Evolutionary conservation across 1,140 invertebrate species (phyloP), one percentile per base, ranked within the genome.

Genomic region (Drosophila ficusphila): DNA sequence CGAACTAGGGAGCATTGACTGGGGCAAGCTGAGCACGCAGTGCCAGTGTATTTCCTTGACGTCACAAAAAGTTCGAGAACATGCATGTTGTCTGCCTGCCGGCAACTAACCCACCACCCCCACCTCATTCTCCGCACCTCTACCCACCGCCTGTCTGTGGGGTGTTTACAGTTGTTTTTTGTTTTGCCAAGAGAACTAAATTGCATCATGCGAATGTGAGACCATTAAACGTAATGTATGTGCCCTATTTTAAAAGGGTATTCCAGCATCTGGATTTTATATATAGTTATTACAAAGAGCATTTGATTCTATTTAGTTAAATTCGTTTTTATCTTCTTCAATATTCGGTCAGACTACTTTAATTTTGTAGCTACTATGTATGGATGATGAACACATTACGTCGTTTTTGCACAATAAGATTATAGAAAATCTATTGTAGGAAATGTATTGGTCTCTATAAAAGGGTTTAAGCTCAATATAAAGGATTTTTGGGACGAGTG

Each of bases 81-180:
- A 34, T 61, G 39, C 60, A 64, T 64, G 56, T 18, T 19, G 39
- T 36, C 54, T 27, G 53, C 51, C 25, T 64, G 23, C 29, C 38
- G 16, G 16, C 29, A 14, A n/a, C 60, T 46, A 46, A 61, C 58
- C 60, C 25, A 38, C 52, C 38, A 18, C 53, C 53, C 36, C 41
- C 12, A 18, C 53, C 53, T 27, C 41, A 7, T 31, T n/a, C 11
- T 11, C 14, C 14, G 4, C 14, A 14, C 23, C 16, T n/a, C n/a
- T n/a, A 19, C 56, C 31, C 31, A 19, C 8, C 54, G 6, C n/a
- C 19, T n/a, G 41, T 14, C 4, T 12, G 12, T 33, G 52, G 38
- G 60, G 27, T 61, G 54, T 61, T 64, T 64, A 64, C 60, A 61
- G 60, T 61, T 64, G 38, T 41, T 64, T 41, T 64, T 61, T 64